Percentiles rank a stretch among this genome's conserved stretches.
Conservation (phyloP, 2,797 vertebrate genomes). For the Propithecus perrieri region DNA sequence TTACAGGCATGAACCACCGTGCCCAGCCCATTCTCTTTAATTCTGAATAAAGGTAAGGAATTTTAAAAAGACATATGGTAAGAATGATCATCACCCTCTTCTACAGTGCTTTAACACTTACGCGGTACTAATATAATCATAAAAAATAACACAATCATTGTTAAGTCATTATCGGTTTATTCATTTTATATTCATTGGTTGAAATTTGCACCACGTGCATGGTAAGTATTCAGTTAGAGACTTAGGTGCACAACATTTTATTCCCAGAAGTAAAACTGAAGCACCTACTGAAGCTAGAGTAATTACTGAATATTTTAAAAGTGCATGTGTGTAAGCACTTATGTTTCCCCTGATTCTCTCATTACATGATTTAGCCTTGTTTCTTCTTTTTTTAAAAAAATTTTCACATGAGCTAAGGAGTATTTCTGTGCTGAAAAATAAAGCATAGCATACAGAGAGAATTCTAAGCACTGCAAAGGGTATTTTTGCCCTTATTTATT, state of each 20-base stretch:
- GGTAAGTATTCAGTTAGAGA: slow-evolving; percentile 14
- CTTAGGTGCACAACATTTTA: slow-evolving; percentile 27
- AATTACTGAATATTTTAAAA: slow-evolving; percentile 53
- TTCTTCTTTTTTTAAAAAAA: not conserved
- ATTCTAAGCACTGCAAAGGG: slow-evolving; percentile 18
- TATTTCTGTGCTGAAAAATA: slow-evolving; percentile 6
- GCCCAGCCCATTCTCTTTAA: not conserved
- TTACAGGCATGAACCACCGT: no score
- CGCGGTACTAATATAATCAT: slow-evolving; percentile 29
- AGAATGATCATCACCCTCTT: not conserved
- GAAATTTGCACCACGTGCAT: slow-evolving; percentile 35
- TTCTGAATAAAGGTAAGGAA: not conserved
- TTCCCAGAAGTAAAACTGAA: slow-evolving; percentile 58
- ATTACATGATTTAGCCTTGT: not conserved
- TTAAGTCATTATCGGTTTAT: slow-evolving; percentile 40
- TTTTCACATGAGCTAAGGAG: not conserved
- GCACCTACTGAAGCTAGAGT: slow-evolving; percentile 22
- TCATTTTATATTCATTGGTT: slow-evolving; percentile 33
- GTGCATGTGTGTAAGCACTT: not conserved
- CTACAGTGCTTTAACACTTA: slow-evolving; percentile 45
- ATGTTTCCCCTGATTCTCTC: not conserved
- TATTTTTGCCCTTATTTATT: slow-evolving; percentile 63
- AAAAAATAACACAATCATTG: slow-evolving; percentile 49
- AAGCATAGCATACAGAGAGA: not conserved
- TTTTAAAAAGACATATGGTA: not conserved